A percentile compares a stretch with the other conserved stretches of the same genome.
Conservation (phyloP, 2,797 vertebrate genomes). For the Adelosebastes latens region DNA sequence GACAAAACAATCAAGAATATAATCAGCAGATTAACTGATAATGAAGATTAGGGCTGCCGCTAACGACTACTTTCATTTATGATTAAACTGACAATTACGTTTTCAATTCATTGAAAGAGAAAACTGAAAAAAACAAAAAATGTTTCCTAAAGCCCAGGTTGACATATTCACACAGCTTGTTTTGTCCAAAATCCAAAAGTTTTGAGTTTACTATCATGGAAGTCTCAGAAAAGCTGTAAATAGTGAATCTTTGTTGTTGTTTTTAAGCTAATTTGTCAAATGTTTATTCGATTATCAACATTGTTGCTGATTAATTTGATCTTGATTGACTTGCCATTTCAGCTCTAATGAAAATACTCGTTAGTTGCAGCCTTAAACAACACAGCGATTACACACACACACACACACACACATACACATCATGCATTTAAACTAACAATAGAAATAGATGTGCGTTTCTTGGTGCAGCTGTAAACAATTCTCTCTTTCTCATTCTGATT, state of each 20-base stretch:
- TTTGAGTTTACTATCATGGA: background rate
- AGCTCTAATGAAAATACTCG: background rate
- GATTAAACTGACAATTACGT: background rate
- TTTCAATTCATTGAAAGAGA: background rate
- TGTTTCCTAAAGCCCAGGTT: background rate
- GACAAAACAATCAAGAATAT: background rate
- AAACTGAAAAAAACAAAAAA: background rate
- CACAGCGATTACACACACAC: background rate
- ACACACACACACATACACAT: background rate
- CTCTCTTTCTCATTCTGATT: slow-evolving; percentile 24
- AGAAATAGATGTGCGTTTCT: slow-evolving; percentile 7
- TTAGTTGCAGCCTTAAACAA: background rate
- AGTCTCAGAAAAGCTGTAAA: background rate
- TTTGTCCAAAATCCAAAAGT: background rate
- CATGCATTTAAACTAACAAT: slow-evolving; percentile 6
- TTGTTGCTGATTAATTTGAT: background rate
- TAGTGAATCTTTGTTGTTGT: background rate
- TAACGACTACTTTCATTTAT: background rate
- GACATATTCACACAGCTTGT: background rate
- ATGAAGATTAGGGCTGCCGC: background rate
- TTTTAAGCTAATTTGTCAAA: background rate
- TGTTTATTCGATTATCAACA: background rate
- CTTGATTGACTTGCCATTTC: background rate
- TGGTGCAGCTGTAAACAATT: slow-evolving; percentile 17
- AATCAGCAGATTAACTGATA: background rate